Percentiles rank a stretch among this genome's conserved stretches.
phyloP scores from a whole-genome alignment of 64 coral and sea anemone genomes.

The Cladopsammia gracilis region DNA sequence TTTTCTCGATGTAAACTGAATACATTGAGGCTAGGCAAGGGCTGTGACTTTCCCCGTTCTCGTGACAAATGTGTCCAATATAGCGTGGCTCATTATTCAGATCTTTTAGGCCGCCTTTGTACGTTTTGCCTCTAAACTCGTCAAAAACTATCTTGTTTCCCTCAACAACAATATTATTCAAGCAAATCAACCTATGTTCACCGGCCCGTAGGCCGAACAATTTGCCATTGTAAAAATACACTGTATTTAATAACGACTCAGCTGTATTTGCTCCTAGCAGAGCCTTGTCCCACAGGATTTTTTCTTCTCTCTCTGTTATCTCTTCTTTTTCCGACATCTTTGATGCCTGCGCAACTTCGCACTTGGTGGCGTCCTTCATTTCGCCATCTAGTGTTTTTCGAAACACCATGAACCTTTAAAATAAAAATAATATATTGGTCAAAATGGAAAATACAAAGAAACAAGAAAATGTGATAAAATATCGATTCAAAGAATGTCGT shows the following conservation, averaged over 20 bases:
- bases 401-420: constrained; percentile 64
- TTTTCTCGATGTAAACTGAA: neutral
- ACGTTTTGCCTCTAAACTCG: constrained; percentile 71
- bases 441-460: constrained; percentile 24
- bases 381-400: constrained; percentile 59
- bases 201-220: no score
- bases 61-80: neutral
- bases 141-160: constrained; percentile 56
- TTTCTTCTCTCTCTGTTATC: no score
- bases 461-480: neutral
- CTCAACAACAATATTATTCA: constrained; percentile 64
- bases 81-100: constrained; percentile 58
- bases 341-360: constrained; percentile 38
- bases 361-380: constrained; percentile 69
- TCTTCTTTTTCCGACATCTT: constrained; percentile 57
- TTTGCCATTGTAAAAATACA: no score
- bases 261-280: constrained; percentile 68
- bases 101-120: constrained; percentile 60
- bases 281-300: constrained; percentile 41
- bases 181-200: constrained; percentile 41
- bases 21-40: neutral
- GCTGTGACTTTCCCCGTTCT: neutral
- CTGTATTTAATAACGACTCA: constrained; percentile 60
- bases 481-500: constrained; percentile 15
- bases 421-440: constrained; percentile 40